These are phyloP conservation scores for Gymnoscopelus braueri DNA, from an alignment of 2,797 vertebrate genomes.

Conservation along the genomic window DNA sequence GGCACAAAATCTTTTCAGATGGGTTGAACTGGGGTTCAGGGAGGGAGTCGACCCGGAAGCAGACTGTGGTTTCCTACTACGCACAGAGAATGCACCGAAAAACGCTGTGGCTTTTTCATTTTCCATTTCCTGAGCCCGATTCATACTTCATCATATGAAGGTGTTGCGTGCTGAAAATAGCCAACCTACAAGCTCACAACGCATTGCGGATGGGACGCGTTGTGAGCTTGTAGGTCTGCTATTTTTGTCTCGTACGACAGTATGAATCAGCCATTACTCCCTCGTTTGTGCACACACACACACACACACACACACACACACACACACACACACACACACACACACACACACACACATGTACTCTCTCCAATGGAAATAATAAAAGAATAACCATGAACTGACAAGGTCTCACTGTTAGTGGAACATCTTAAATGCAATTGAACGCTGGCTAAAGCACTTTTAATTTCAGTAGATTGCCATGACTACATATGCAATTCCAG, in stretches of 20 bases:
- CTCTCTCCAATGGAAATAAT: background rate
- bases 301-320: slow-evolving; percentile 3
- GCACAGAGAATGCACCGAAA: slow-evolving; percentile 24
- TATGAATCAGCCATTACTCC: background rate
- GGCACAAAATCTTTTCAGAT: background rate
- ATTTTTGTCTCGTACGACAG: too few relatives aligned
- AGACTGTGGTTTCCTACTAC: slow-evolving; percentile 61
- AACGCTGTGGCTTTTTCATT: slow-evolving; percentile 54
- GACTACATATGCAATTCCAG: too few relatives aligned
- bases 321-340: slow-evolving; percentile 1
- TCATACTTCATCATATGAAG: too few relatives aligned
- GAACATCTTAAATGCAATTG: too few relatives aligned
- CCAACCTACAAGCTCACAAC: too few relatives aligned
- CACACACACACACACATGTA: background rate
- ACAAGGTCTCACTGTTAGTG: background rate
- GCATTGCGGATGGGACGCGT: too few relatives aligned
- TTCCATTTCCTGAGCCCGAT: slow-evolving; percentile 48
- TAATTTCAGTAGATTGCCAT: too few relatives aligned
- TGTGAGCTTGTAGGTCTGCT: too few relatives aligned
- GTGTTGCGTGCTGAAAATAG: background rate
- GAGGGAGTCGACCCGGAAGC: slow-evolving; percentile 56
- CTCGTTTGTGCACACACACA: slow-evolving; percentile 8
- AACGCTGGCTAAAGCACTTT: too few relatives aligned
- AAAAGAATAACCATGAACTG: slow-evolving; percentile 8
- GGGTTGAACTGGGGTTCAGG: slow-evolving; percentile 54